Conservation (phyloP, 1,140 invertebrate genomes). For the Lepidotrigona ventralis region DNA sequence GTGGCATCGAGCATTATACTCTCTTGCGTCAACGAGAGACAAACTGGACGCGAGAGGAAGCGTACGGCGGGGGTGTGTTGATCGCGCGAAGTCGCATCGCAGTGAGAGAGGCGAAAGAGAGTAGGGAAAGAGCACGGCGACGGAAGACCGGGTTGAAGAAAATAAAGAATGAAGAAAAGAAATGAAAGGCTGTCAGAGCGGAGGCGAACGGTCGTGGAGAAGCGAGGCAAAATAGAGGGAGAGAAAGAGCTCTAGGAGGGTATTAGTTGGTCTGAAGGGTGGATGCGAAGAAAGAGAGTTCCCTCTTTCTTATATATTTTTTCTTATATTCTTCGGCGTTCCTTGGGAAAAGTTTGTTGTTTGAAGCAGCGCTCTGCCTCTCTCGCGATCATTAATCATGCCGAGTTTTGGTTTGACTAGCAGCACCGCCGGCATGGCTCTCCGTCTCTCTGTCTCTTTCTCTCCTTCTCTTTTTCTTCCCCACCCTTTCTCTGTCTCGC, state of each 20-base stretch:
- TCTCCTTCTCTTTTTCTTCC: slow-evolving; percentile 23
- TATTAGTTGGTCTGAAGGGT: slow-evolving; percentile 79
- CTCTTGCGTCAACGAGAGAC: slow-evolving; percentile 15
- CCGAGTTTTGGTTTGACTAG: slow-evolving; percentile 84
- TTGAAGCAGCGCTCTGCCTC: slow-evolving; percentile 81
- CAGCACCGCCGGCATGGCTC: slow-evolving; percentile 74
- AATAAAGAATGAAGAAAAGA: slow-evolving; percentile 62
- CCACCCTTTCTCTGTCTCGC: slow-evolving; percentile 36
- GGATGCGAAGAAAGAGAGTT: slow-evolving; percentile 81
- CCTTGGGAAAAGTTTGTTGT: slow-evolving; percentile 85
- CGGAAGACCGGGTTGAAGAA: slow-evolving; percentile 27
- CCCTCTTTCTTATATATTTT: slow-evolving; percentile 82
- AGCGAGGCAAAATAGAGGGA: slow-evolving; percentile 49
- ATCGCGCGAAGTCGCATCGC: slow-evolving; percentile 30
- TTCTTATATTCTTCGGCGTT: slow-evolving; percentile 80
- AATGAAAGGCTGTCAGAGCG: slow-evolving; percentile 65
- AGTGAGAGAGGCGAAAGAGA: not conserved
- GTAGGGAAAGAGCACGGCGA: not conserved
- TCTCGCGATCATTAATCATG: slow-evolving; percentile 84
- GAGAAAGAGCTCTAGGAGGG: slow-evolving; percentile 72
- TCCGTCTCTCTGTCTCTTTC: slow-evolving; percentile 69
- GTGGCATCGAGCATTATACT: slow-evolving; percentile 19
- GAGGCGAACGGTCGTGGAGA: slow-evolving; percentile 48
- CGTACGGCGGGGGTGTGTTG: not conserved
- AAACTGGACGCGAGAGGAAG: slow-evolving; percentile 12